These are phyloP conservation scores for Burhinus bistriatus DNA, from an alignment of 2,113 vertebrate genomes.

Conservation along the genomic window DNA sequence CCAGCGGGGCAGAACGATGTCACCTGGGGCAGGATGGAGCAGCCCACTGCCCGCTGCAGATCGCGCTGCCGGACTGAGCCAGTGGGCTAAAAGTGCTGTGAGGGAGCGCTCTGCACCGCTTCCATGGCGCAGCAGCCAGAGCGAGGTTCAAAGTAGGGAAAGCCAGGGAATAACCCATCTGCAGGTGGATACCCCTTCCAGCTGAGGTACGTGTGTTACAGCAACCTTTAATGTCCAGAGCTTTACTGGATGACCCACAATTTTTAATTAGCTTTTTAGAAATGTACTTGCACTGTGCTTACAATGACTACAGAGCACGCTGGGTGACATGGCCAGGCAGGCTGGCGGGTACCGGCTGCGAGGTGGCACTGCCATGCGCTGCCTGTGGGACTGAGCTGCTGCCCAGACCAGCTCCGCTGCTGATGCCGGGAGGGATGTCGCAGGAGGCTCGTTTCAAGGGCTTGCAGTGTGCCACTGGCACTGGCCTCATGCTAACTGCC, in stretches of 20 bases:
- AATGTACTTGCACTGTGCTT: neutral
- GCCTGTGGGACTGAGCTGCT: neutral
- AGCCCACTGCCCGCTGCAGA: neutral
- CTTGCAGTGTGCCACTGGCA: neutral
- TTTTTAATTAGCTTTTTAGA: slow-evolving; percentile 1
- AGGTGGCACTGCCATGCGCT: neutral
- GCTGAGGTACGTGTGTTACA: neutral
- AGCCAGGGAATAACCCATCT: neutral
- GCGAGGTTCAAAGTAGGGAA: neutral
- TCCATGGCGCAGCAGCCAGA: neutral
- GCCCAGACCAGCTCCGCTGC: neutral
- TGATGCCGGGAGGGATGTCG: neutral
- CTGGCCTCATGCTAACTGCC: neutral
- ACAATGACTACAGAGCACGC: fast-evolving
- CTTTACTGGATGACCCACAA: neutral
- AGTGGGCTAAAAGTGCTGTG: neutral
- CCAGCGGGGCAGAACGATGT: neutral
- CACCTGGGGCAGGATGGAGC: neutral
- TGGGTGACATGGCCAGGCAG: neutral
- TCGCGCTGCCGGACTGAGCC: neutral
- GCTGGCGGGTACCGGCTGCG: neutral
- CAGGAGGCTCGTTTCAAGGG: neutral
- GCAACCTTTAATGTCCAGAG: neutral
- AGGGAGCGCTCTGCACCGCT: no score
- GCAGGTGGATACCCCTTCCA: neutral